Evolutionary conservation across 2,113 vertebrate species (phyloP).

Genomic region (Erythrocercus mccallii): DNA sequence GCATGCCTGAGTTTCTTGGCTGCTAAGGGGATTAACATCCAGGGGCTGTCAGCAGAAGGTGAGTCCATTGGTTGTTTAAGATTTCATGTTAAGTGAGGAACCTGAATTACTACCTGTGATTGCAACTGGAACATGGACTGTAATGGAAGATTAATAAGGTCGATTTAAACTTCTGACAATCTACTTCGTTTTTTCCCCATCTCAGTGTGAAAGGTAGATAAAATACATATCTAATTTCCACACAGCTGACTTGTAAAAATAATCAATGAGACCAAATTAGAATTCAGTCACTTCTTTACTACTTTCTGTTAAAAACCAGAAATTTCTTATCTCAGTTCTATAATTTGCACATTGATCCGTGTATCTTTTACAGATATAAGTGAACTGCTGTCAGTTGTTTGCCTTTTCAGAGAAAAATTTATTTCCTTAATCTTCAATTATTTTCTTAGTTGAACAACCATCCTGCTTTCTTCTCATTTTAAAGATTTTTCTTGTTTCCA

Average conservation of each 20-base stretch:
- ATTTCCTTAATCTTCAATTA: neutral
- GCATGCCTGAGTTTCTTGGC: conserved; percentile 97
- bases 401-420: neutral
- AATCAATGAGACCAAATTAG: neutral
- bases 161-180: neutral
- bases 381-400: neutral
- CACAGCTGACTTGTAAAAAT: neutral
- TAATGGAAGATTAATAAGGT: neutral
- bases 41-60: conserved; percentile 98
- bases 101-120: neutral
- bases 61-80: conserved; percentile 37
- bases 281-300: neutral
- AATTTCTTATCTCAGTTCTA: neutral
- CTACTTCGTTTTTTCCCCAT: neutral
- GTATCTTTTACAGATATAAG: neutral
- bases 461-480: neutral
- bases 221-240: neutral
- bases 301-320: neutral
- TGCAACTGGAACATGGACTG: neutral
- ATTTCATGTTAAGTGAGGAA: neutral
- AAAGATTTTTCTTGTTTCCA: neutral
- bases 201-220: neutral
- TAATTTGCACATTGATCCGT: neutral
- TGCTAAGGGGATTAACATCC: conserved; percentile 98
- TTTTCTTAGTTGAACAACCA: neutral